Evolutionary conservation across 2,797 vertebrate species (phyloP).

Genomic region (Hypotaenidia okinawae): DNA sequence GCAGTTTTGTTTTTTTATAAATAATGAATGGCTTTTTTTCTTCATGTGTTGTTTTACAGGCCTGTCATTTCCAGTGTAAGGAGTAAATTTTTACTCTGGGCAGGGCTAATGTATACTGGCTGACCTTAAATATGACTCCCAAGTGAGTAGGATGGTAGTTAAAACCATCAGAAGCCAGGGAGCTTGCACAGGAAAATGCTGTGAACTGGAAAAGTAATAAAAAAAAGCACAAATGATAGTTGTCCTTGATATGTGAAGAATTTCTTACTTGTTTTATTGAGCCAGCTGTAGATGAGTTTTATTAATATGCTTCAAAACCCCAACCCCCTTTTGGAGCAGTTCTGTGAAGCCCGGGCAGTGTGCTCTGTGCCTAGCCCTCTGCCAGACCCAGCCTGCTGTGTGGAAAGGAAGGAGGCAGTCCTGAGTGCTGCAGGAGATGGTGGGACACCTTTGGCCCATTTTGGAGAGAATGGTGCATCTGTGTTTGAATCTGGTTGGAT

Average conservation of each 20-base stretch:
- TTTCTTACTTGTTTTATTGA: conserved; percentile 34
- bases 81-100: conserved; percentile 71
- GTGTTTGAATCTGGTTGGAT: neutral
- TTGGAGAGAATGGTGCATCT: neutral
- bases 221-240: conserved; percentile 35
- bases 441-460: neutral
- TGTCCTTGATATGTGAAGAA: conserved; percentile 39
- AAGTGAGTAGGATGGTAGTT: conserved; percentile 64
- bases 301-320: conserved; percentile 31
- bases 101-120: conserved; percentile 59
- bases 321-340: neutral
- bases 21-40: conserved; percentile 63
- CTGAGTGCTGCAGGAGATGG: neutral
- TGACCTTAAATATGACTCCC: conserved; percentile 73
- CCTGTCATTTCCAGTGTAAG: conserved; percentile 64
- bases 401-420: neutral
- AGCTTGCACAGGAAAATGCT: conserved; percentile 8
- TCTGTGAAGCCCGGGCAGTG: neutral
- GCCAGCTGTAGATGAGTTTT: conserved; percentile 43
- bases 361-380: neutral
- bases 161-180: conserved; percentile 62
- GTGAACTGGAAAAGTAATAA: neutral
- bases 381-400: accelerated
- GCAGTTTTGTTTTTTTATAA: conserved; percentile 61
- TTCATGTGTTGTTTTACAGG: conserved; percentile 59